These are phyloP conservation scores for Balaenoptera acutorostrata DNA, from an alignment of 2,113 vertebrate genomes.

Conservation along the genomic window DNA sequence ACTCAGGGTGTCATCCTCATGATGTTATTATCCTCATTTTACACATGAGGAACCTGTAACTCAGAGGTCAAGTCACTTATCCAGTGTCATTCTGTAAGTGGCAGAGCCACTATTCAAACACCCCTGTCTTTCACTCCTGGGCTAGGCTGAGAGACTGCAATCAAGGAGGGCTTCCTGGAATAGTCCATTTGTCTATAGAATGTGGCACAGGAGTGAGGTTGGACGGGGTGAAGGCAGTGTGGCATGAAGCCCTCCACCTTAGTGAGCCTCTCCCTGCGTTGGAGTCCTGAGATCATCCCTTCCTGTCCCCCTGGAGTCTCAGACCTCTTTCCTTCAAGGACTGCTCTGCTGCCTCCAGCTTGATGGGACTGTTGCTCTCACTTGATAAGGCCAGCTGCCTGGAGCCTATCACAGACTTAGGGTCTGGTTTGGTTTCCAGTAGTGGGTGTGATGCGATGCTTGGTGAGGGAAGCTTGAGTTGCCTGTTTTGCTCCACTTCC, in stretches of 20 bases:
- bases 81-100: background rate
- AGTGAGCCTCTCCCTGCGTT: background rate
- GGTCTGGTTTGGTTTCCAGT: background rate
- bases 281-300: background rate
- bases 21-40: background rate
- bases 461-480: background rate
- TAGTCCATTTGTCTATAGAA: background rate
- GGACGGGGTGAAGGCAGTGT: background rate
- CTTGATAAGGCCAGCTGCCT: background rate
- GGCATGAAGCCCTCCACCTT: background rate
- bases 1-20: background rate
- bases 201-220: background rate
- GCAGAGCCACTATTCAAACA: background rate
- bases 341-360: background rate
- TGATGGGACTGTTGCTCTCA: background rate
- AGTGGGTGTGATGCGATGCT: background rate
- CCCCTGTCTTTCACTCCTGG: background rate
- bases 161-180: background rate
- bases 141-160: background rate
- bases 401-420: background rate
- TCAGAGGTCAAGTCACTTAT: background rate
- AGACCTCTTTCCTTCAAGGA: background rate
- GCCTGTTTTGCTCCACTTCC: background rate
- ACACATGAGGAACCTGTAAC: background rate
- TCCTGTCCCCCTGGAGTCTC: background rate